These are phyloP conservation scores for Dicrostonyx torquatus DNA, from an alignment of 2,797 vertebrate genomes.

Conservation along the genomic window DNA sequence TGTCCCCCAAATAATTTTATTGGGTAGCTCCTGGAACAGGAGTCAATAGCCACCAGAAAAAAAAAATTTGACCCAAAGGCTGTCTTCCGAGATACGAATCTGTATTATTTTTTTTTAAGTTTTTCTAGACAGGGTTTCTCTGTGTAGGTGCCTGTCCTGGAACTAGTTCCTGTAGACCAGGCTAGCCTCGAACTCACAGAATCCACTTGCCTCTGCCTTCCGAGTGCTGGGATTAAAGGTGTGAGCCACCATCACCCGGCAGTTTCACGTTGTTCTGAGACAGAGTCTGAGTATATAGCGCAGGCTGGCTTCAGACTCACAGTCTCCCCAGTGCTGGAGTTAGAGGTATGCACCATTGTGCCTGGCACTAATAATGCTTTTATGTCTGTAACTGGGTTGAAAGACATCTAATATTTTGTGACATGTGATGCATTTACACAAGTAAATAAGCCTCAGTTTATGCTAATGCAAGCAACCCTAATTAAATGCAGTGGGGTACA, in stretches of 20 bases:
- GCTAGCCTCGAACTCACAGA: too few species aligned
- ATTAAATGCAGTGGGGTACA: background rate
- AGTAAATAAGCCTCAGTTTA: background rate
- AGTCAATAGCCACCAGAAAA: background rate
- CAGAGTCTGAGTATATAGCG: background rate
- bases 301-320: background rate
- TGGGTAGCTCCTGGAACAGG: background rate
- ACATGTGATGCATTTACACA: background rate
- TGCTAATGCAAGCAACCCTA: background rate
- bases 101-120: background rate
- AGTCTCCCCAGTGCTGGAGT: background rate
- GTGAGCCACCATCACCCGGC: accelerated
- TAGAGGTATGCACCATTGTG: background rate
- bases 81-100: background rate
- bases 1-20: background rate
- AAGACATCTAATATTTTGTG: background rate
- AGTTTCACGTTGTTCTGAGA: too few species aligned
- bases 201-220: too few species aligned
- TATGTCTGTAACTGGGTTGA: background rate
- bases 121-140: background rate
- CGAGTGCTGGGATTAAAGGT: too few species aligned
- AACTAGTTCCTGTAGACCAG: too few species aligned
- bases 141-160: too few species aligned
- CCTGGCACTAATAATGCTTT: background rate
- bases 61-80: background rate